Base-by-base conservation (phyloP, 2,888 invertebrate species). In the Alloscopus bannaensis region DNA sequence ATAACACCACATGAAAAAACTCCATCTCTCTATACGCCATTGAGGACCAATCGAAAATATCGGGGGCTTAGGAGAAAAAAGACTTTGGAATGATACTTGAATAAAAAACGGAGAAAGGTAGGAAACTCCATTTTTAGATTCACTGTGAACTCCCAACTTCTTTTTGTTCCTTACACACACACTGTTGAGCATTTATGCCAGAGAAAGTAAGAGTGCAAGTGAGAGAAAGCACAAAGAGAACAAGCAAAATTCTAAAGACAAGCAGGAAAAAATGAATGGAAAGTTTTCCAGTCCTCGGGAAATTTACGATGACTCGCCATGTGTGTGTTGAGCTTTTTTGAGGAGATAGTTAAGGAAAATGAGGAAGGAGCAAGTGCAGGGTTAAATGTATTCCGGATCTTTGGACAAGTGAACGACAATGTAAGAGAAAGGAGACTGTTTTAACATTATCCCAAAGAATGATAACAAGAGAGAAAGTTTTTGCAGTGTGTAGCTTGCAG, bases 281-380 rank as follows among this genome's bases (percentile, higher is more conserved):
- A 66, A 52, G 31, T 66, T 66, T 66, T 36, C 29, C 29, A 28
- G 40, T n/a, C n/a, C n/a, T n/a, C n/a, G n/a, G 40, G 26, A 52
- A 55, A 68, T 68, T 55, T 55, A 68, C 40, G 55, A 55, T 52
- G 40, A 68, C 55, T 55, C 42, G 55, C 16, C 36, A 8, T 26
- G 55, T 50, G 29, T 31, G 20, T 50, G 36, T 66, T 50, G 66
- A 66, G 47, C 47, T 66, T 24, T 22, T 50, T 50, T 8, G 20
- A 18, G 20, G 22, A 45, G 45, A n/a, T 22, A 36, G 36, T 36
- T 36, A 36, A n/a, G n/a, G 36, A 36, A 36, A 36, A 6, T 6
- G 36, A 36, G 36, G 13, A 36, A 36, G 6, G 36, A 13, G 6
- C 13, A 36, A 13, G 8, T 36, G 13, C 36, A 36, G 8, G 13